phyloP scores from a whole-genome alignment of 2,797 vertebrate genomes.

The Pyrocephalus nanus region DNA sequence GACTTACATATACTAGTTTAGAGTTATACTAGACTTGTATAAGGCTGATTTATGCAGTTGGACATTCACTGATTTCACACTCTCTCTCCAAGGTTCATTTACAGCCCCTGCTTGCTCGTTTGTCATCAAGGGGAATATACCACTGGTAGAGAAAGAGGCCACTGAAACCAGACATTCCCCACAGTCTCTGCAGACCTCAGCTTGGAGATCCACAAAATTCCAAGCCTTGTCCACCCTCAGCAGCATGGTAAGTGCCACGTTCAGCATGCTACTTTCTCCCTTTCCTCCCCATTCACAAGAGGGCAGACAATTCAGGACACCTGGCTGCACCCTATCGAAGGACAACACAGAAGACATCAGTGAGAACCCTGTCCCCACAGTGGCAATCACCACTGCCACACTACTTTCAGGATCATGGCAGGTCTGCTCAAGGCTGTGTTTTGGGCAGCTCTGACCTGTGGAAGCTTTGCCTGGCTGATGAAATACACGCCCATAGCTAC shows the following conservation, averaged over 20 bases:
- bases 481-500: neutral
- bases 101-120: neutral
- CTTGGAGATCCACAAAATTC: neutral
- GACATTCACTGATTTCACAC: neutral
- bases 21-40: neutral
- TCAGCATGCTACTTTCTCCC: neutral
- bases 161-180: neutral
- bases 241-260: neutral
- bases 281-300: neutral
- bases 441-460: neutral
- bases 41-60: neutral
- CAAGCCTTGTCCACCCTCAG: neutral
- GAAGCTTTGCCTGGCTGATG: neutral
- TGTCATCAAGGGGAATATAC: neutral
- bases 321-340: neutral
- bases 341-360: neutral
- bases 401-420: neutral
- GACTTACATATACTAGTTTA: neutral
- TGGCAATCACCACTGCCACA: neutral
- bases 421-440: neutral
- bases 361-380: neutral
- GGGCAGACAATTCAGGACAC: neutral
- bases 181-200: neutral
- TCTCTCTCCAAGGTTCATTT: neutral
- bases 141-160: neutral